A percentile compares a stretch with the other conserved stretches of the same genome.
These are phyloP conservation scores for Prietella phreatophila DNA, from an alignment of 2,113 vertebrate genomes.

Conservation along the genomic window DNA sequence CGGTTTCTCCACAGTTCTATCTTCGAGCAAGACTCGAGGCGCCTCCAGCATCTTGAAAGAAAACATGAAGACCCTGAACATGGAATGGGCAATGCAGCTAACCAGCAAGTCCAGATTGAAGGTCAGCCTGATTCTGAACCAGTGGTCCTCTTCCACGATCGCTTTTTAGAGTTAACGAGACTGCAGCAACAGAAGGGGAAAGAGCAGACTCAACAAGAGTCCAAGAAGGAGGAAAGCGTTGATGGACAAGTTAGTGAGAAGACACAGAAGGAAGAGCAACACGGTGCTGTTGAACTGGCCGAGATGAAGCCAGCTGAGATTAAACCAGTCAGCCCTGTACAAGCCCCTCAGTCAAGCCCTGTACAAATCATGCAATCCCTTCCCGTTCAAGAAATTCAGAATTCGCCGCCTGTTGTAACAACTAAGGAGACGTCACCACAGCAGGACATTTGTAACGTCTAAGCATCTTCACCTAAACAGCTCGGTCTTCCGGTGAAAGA, in stretches of 20 bases:
- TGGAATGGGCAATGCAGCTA: conserved; percentile 69
- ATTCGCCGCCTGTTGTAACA: conserved; percentile 51
- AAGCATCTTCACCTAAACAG: conserved; percentile 43
- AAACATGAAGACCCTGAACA: conserved; percentile 88
- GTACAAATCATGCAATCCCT: conserved; percentile 5
- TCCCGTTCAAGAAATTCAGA: conserved; percentile 34
- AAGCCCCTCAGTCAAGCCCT: conserved; percentile 37
- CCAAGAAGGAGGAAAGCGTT: conserved; percentile 69
- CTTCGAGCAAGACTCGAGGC: conserved; percentile 94
- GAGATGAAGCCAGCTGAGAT: conserved; percentile 58
- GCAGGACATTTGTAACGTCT: conserved; percentile 53
- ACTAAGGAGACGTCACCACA: conserved; percentile 55
- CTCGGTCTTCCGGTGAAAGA: conserved; percentile 59
- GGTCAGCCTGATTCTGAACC: conserved; percentile 80
- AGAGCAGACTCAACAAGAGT: conserved; percentile 79
- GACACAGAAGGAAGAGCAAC: conserved; percentile 69
- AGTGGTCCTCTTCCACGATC: conserved; percentile 91
- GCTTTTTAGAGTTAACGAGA: conserved; percentile 84
- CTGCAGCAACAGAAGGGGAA: conserved; percentile 87
- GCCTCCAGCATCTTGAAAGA: conserved; percentile 90
- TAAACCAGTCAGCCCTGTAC: conserved; percentile 68
- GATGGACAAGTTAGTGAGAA: conserved; percentile 70
- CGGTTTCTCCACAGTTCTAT: conserved; percentile 96
- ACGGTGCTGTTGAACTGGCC: conserved; percentile 56
- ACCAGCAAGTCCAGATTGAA: conserved; percentile 76